Evolutionary conservation across 2,797 vertebrate genomes (phyloP).

Genomic region (Thalassophryne amazonica): DNA sequence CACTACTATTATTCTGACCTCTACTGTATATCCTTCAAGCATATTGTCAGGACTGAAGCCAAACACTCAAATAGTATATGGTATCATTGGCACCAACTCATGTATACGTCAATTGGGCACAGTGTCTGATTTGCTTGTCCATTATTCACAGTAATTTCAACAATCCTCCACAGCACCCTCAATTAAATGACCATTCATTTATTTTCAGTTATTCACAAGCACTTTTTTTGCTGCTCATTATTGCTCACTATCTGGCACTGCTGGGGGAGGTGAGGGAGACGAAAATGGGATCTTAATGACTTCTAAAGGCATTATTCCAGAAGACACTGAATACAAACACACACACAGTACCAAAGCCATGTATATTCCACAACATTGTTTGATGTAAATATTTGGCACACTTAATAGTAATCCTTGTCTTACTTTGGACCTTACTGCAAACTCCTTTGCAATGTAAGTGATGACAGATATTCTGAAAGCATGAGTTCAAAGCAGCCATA

Average conservation of each 20-base stretch:
- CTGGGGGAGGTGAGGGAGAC: background rate
- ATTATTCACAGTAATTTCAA: constrained; percentile 39
- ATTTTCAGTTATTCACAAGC: constrained; percentile 28
- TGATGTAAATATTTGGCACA: constrained; percentile 21
- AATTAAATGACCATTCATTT: constrained; percentile 35
- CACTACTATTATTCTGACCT: too few species aligned
- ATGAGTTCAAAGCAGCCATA: constrained; percentile 4
- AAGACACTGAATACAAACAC: constrained; percentile 13
- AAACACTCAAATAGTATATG: background rate
- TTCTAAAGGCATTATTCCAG: constrained; percentile 7
- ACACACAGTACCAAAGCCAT: background rate
- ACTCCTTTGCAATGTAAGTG: constrained; percentile 5
- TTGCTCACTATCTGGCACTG: constrained; percentile 3
- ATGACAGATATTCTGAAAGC: background rate
- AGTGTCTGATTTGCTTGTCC: constrained; percentile 25
- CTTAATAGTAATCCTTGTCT: constrained; percentile 4
- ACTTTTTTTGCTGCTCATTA: constrained; percentile 6
- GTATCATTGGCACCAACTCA: background rate
- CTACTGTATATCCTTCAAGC: too few species aligned
- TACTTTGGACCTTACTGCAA: constrained; percentile 5
- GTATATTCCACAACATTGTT: constrained; percentile 24
- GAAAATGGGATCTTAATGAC: background rate
- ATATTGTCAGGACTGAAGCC: background rate
- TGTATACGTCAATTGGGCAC: background rate
- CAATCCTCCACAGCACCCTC: constrained; percentile 14